Base-by-base conservation (phyloP, 2,113 vertebrate genomes). In the human region DNA sequence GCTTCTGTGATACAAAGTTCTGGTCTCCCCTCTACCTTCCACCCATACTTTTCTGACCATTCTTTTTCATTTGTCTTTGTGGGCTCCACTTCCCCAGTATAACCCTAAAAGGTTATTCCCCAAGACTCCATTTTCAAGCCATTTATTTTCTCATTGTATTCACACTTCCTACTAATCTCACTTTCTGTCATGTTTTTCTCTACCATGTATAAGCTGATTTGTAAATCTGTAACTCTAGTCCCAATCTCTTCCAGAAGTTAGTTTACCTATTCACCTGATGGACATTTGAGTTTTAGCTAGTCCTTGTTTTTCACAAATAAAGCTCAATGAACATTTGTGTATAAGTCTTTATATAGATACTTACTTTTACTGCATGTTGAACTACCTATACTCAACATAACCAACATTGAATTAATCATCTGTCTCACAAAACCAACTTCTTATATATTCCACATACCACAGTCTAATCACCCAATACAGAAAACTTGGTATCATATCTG, bases 361-460 rank as follows among this genome's bases (percentile, higher is more conserved):
- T 70, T 66, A 78, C 61, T 75, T 87, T 90, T 70, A 57, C 55
- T 75, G 55, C 14, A 45, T 45, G n/a, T 23, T 86, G 48, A 81
- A 91, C 11, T 35, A 38, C 38, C n/a, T 79, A 52, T 82, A 32
- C 45, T 66, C 12, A 73, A 78, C 48, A 93, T 55, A 75, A 66
- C 32, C 68, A 78, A 84, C 50, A 89, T 1, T 59, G 48, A 93
- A 89, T 68, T 80, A 8, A 52, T 73, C 25, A 59, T 22, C 50
- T 72, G n/a, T 73, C 75, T 95, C 64, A 50, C 45, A 80, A 87
- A 79, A 80, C n/a, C 20, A 95, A 30, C n/a, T 95, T 27, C 35
- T 92, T 52, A 81, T 38, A 78, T 72, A 64, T 73, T 52, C 22
- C 48, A 68, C 70, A 68, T 84, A 68, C 25, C 35, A 76, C 8